Evolutionary conservation across 1,140 invertebrate species (phyloP), one percentile per base, ranked within the genome.

Genomic region (Zeugodacus cucurbitae): DNA sequence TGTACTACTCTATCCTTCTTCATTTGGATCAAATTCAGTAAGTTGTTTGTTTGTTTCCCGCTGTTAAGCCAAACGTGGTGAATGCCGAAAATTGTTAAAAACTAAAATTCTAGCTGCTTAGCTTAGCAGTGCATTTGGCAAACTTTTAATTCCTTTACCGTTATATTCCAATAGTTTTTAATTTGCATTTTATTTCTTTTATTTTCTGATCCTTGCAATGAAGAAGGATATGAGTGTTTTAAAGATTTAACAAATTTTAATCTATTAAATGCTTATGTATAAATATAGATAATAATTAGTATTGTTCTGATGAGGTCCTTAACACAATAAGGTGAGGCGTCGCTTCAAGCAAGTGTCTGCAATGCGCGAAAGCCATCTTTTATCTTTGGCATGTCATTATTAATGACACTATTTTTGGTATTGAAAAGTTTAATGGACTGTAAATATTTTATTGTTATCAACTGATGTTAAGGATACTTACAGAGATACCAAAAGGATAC

Each of bases 1-100:
- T 88, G 87, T 70, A 87, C 74, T 90, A 90, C 92, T 93, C 92
- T 93, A 93, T 93, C 92, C 92, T 93, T 93, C 92, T 92, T 91
- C 92, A 93, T 93, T 93, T 93, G 89, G 91, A 89, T 86, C 88
- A 87, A 89, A 87, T 74, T 87, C 59, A 37, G 86, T 87, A 89
- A 87, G 70, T 67, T 70, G 34, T 87, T 89, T 54, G 22, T 41
- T 29, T 48, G 26, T 41, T 41, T 86, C 64, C 5, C 37, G 3
- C 58, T 58, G 29, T 86, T 74, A 59, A 20, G 10, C 10, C 58
- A 62, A 62, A 26, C n/a, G 48, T 54, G 14, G 48, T 11, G 87
- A 67, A 58, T 48, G 37, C 26, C 59, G 22, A 88, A 88, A 37
- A 48, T 88, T 74, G 5, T 82, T 32, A 37, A 29, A 57, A 57